These are phyloP conservation scores for Australoheros scitulus DNA, from an alignment of 2,113 vertebrate species.

Conservation along the genomic window DNA sequence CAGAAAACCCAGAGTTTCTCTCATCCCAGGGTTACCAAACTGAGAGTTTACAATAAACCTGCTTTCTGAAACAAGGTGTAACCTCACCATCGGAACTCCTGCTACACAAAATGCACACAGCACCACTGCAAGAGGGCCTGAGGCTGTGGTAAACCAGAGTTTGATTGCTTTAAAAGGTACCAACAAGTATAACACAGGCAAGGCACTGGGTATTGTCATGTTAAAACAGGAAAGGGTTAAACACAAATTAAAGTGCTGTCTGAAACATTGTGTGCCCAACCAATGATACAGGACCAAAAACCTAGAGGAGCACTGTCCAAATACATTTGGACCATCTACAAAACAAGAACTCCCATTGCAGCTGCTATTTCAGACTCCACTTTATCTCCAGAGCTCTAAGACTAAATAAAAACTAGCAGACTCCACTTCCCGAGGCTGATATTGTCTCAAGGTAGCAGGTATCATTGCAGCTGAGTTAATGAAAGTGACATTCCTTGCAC, in stretches of 20 bases:
- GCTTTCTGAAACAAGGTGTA: not conserved
- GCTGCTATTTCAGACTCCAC: not conserved
- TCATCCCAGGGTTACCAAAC: not conserved
- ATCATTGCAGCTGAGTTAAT: conserved; percentile 31
- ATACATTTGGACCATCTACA: not conserved
- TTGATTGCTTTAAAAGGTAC: not conserved
- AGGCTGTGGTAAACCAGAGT: not conserved
- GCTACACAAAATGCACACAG: not conserved
- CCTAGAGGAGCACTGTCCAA: not conserved
- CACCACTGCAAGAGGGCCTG: not conserved
- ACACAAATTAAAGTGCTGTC: not conserved
- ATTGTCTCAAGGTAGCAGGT: conserved; percentile 43
- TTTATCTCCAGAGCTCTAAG: conserved; percentile 9
- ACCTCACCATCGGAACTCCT: not conserved
- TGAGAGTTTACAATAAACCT: not conserved
- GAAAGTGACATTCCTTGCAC: conserved; percentile 21
- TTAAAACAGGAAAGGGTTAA: not conserved
- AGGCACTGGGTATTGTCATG: not conserved
- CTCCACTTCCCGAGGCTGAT: conserved; percentile 31
- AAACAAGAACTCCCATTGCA: not conserved
- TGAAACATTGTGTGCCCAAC: too few relatives aligned
- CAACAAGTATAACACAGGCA: not conserved
- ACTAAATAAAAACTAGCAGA: conserved; percentile 30
- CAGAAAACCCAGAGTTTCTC: not conserved
- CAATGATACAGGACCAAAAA: not conserved